Conservation (phyloP, 2,113 vertebrate species). For the Micronycteris hirsuta region DNA sequence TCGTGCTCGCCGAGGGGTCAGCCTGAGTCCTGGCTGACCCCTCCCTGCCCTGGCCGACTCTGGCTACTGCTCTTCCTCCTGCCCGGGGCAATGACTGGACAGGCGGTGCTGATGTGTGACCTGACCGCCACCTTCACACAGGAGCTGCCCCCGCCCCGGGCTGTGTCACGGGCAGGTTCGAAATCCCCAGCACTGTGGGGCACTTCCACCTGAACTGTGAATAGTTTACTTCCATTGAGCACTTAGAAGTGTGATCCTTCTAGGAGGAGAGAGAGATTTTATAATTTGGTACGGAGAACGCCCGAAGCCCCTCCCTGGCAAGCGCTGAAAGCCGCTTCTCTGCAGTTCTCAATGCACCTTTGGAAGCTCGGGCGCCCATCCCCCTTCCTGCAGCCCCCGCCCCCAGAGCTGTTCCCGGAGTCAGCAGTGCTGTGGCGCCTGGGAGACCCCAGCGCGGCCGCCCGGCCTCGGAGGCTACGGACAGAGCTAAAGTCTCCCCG, state of each 20-base stretch:
- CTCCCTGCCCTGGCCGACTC: neutral
- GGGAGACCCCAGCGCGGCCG: rapidly evolving
- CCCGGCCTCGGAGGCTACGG: neutral
- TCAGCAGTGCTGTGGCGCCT: neutral
- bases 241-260: conserved; percentile 6
- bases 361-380: neutral
- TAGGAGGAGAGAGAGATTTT: conserved; percentile 18
- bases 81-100: too few relatives aligned
- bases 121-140: rapidly evolving
- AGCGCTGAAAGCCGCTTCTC: neutral
- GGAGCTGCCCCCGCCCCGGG: neutral
- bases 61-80: neutral
- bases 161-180: neutral
- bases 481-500: neutral
- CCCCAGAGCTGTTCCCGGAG: neutral
- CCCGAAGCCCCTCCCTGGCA: neutral
- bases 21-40: neutral
- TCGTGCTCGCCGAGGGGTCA: neutral
- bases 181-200: neutral
- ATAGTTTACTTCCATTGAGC: neutral
- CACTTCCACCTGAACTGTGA: neutral
- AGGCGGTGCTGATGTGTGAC: neutral
- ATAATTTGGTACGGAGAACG: neutral
- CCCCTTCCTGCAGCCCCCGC: neutral
- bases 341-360: neutral